Percentiles rank a stretch among this genome's conserved stretches.
These are phyloP conservation scores for Drosophila quadrilineata DNA, from an alignment of 1,140 invertebrate species.

Conservation along the genomic window DNA sequence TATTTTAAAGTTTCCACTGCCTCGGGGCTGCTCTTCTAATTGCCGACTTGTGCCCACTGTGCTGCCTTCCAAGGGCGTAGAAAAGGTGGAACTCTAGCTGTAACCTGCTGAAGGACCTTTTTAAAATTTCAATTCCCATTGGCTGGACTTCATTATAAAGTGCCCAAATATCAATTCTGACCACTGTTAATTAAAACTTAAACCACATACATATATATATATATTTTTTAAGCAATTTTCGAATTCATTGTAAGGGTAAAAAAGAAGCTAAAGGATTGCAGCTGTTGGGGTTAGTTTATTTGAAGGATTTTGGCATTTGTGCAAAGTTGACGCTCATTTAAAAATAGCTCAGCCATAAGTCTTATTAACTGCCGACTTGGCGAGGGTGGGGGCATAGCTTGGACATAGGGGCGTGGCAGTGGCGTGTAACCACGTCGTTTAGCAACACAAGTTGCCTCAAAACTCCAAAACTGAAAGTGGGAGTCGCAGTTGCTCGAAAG, in stretches of 20 bases:
- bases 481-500: not conserved
- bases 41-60: no score
- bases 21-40: not conserved
- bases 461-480: not conserved
- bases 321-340: slow-evolving; percentile 22
- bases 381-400: not conserved
- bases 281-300: slow-evolving; percentile 26
- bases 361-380: slow-evolving; percentile 46
- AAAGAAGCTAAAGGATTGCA: slow-evolving; percentile 1
- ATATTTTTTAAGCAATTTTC: no score
- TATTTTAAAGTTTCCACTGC: not conserved
- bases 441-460: not conserved
- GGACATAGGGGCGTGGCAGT: slow-evolving; percentile 4
- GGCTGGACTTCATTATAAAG: no score
- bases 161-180: no score
- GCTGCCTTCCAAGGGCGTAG: no score
- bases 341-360: slow-evolving; percentile 44
- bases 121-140: no score
- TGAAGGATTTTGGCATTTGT: slow-evolving; percentile 19
- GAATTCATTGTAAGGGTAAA: not conserved
- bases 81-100: no score
- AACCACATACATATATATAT: no score
- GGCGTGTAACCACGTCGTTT: slow-evolving; percentile 42
- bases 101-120: no score
- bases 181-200: no score